Base-by-base conservation (phyloP, 2,113 vertebrate genomes). In the Bufo bufo region DNA sequence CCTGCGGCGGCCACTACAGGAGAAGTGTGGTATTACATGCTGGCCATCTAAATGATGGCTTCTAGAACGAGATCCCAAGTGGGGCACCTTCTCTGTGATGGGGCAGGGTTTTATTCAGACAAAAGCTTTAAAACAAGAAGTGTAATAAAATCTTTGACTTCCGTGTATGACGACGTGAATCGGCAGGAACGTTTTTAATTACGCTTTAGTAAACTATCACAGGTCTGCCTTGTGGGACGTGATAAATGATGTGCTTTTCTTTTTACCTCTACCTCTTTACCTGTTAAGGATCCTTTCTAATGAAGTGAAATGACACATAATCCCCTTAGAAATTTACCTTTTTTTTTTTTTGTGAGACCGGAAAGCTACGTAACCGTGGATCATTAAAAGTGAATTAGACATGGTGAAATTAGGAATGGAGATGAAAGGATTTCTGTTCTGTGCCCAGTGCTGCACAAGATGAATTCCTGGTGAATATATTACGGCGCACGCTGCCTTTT, bases 311-410 rank as follows among this genome's bases (percentile, higher is more conserved):
- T 74, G 66, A 87, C 78, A 82, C 69, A 50, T 87, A 61, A 75
- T 63, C 79, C 85, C 65, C 54, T 71, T 47, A 65, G 80, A 82
- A 59, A 17, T 74, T 12, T 11, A 3, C 79, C 49, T 83, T 33
- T 1, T 33, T 33, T 33, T 33, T 33, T 33, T 33, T 88, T 63
- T 72, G 61, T 47, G 69, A 59, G 54, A 52, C 43, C 80, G 12
- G 63, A 61, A 88, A 63, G 87, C 81, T 47, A 78, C 74, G 59
- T 77, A 52, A 59, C 71, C n/a, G 47, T 43, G 58, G 82, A 69
- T 84, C 82, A 84, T 84, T 84, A 66, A 84, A 89, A 78, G 78
- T 89, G 72, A 77, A 84, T 69, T 75, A 58, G 87, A 89, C 82
- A 77, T 78, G 45, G 71, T 52, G 47, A 84, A 88, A 88, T 88